Evolutionary conservation across 2,113 vertebrate genomes (phyloP).

Genomic region (Oophaga pumilio): DNA sequence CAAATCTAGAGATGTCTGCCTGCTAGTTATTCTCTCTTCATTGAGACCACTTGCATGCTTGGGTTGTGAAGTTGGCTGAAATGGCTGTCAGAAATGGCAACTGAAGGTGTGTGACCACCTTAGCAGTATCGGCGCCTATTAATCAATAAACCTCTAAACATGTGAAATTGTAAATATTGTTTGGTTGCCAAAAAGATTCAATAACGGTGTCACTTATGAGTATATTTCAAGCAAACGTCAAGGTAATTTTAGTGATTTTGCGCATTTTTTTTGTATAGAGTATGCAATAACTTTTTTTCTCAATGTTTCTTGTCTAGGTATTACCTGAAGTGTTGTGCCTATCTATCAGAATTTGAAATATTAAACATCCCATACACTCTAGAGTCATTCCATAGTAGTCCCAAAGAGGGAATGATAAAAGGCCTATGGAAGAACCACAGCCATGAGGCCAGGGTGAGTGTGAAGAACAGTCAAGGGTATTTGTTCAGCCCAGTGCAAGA

Average conservation of each 20-base stretch:
- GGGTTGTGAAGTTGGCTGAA: too few relatives aligned
- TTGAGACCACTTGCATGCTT: too few relatives aligned
- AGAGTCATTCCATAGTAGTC: slow-evolving; percentile 86
- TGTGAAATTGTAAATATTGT: background rate
- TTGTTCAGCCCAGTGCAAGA: background rate
- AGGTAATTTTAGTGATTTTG: background rate
- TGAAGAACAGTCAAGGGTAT: background rate
- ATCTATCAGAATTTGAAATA: slow-evolving; percentile 87
- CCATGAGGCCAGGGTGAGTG: slow-evolving; percentile 84
- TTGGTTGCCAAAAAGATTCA: background rate
- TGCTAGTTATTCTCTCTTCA: too few relatives aligned
- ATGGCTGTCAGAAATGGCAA: too few relatives aligned
- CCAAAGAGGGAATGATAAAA: slow-evolving; percentile 95
- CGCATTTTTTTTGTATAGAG: background rate
- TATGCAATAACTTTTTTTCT: slow-evolving; percentile 18
- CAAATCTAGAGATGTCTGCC: too few relatives aligned
- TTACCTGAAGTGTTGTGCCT: slow-evolving; percentile 86
- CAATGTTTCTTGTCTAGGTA: slow-evolving; percentile 69
- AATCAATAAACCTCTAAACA: too few relatives aligned
- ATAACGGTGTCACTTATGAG: too few relatives aligned
- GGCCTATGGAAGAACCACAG: slow-evolving; percentile 97
- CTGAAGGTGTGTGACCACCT: too few relatives aligned
- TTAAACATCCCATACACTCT: slow-evolving; percentile 91
- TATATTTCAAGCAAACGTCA: background rate
- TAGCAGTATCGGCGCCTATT: too few relatives aligned